Base-by-base conservation (phyloP, 1,140 invertebrate genomes). In the Ips nitidus region DNA sequence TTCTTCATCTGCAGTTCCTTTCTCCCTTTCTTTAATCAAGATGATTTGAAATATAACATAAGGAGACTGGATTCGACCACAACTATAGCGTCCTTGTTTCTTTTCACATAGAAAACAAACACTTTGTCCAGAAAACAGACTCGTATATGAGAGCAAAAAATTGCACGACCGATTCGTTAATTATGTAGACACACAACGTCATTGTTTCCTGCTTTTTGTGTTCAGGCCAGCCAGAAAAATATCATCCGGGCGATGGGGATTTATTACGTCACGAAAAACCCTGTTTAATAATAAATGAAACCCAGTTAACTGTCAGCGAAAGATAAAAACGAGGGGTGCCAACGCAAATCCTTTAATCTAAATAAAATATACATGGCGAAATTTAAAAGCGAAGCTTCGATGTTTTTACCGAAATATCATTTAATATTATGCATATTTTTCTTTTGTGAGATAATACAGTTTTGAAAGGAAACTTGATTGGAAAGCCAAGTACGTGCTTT, bases 211-310 rank as follows among this genome's bases (percentile, higher is more conserved):
- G 5, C 0, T 53, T 52, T 64, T 53, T 61, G 41, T 45, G 3
- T 64, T 52, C 38, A 2, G n/a, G 5, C 53, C 52, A 52, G 52
- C 57, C 53, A 45, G 55, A 66, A 66, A 65, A 64, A 53, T 64
- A 56, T 64, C 50, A 64, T 66, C 53, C 42, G 8, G 41, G 39
- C 22, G 5, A 42, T 47, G 37, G 61, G 61, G 61, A 63, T 63
- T 63, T 63, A 52, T 36, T 7, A 52, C 64, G 56, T 56, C 52
- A 47, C 41, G 53, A 56, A 66, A 66, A 66, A 66, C 64, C 53
- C 64, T 43, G 41, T 66, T 66, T 66, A 66, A 66, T 66, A 66
- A 66, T 57, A 57, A 66, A 66, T 66, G 64, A 58, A 66, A 58
- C 52, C 53, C 52, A 36, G 64, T 22, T 63, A 56, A 56, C 64